Percentiles rank a stretch among this genome's conserved stretches.
Evolutionary conservation across 1,140 invertebrate species (phyloP).

Genomic region (Polyergus mexicanus): DNA sequence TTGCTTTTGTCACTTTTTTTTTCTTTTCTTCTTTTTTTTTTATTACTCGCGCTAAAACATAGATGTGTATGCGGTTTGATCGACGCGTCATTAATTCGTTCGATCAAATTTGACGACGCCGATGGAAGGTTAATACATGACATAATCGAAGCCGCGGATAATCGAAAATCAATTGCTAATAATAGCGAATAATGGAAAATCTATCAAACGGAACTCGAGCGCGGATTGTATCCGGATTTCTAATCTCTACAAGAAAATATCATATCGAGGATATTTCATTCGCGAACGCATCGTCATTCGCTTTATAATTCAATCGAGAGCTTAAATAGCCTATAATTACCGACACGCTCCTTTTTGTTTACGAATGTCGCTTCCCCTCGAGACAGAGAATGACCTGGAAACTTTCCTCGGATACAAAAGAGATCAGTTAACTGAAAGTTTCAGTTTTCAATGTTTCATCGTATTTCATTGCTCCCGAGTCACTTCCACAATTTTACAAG

Average conservation of each 20-base stretch:
- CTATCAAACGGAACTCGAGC: slow-evolving; percentile 25
- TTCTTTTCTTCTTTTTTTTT: no score
- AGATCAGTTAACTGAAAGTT: slow-evolving; percentile 20
- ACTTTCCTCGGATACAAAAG: slow-evolving; percentile 20
- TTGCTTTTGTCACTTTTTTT: neutral
- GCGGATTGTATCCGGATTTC: slow-evolving; percentile 39
- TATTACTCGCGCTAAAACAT: no score
- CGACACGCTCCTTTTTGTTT: slow-evolving; percentile 29
- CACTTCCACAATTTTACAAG: neutral
- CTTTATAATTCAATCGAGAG: slow-evolving; percentile 29
- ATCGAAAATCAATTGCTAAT: slow-evolving; percentile 57
- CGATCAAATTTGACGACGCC: slow-evolving; percentile 8
- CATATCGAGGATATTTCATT: neutral
- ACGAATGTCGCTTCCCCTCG: neutral
- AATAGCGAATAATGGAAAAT: slow-evolving; percentile 32
- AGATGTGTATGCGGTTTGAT: neutral
- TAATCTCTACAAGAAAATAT: slow-evolving; percentile 36
- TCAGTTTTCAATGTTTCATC: slow-evolving; percentile 20
- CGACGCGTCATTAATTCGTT: neutral
- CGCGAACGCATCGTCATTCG: neutral
- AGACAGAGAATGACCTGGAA: slow-evolving; percentile 5
- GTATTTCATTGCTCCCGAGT: slow-evolving; percentile 7
- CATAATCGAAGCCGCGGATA: slow-evolving; percentile 30
- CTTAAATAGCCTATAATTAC: slow-evolving; percentile 22
- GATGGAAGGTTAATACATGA: slow-evolving; percentile 10